Evolutionary conservation across 2,888 invertebrate genomes (phyloP).

Genomic region (Sericinus montela): DNA sequence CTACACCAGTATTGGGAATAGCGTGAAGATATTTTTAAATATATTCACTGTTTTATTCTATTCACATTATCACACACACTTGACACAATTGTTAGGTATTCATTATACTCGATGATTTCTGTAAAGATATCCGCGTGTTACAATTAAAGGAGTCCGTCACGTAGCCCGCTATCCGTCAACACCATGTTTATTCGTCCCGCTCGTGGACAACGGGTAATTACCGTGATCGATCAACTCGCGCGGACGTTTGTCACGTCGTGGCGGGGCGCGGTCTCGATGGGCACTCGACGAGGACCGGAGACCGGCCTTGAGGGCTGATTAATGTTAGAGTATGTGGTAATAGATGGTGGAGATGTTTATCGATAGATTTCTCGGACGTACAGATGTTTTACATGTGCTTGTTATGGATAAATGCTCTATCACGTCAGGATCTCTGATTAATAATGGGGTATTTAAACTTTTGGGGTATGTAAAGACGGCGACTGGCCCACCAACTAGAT

Average conservation of each 20-base stretch:
- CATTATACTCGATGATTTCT: neutral
- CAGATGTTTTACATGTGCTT: too few relatives aligned
- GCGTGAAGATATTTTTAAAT: too few relatives aligned
- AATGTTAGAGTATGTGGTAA: neutral
- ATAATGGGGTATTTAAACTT: too few relatives aligned
- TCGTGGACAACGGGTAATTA: slow-evolving; percentile 6
- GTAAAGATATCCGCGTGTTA: slow-evolving; percentile 2
- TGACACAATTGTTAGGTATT: neutral
- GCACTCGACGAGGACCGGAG: neutral
- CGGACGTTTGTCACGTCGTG: slow-evolving; percentile 4
- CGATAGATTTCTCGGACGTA: too few relatives aligned
- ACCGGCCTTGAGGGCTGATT: neutral
- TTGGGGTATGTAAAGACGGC: too few relatives aligned
- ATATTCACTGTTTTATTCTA: too few relatives aligned
- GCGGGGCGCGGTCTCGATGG: neutral
- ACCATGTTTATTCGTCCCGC: slow-evolving; percentile 11
- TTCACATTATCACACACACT: neutral
- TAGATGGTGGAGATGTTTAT: neutral
- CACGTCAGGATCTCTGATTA: too few relatives aligned
- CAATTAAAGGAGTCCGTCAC: neutral
- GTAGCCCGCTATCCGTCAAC: neutral
- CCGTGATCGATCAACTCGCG: slow-evolving; percentile 8
- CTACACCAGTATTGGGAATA: too few relatives aligned
- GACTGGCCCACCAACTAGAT: too few relatives aligned
- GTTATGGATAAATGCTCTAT: too few relatives aligned